Conservation (phyloP, 2,888 invertebrate species). For the Agrotis puta region DNA sequence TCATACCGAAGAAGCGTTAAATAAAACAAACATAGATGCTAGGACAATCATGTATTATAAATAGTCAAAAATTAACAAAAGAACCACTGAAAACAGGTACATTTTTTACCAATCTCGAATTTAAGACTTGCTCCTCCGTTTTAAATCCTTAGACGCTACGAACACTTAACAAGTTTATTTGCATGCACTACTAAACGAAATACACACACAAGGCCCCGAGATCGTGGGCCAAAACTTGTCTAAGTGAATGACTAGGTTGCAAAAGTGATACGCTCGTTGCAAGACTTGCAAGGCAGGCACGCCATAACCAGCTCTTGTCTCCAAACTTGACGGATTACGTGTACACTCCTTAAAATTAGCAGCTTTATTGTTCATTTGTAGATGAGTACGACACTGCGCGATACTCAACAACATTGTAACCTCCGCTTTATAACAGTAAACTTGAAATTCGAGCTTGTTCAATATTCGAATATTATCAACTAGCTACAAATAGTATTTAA, state of each 20-base stretch:
- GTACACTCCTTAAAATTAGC: slow-evolving; percentile 67
- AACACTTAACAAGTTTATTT: slow-evolving; percentile 89
- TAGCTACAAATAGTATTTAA: slow-evolving; percentile 77
- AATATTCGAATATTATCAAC: slow-evolving; percentile 74
- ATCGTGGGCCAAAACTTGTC: slow-evolving; percentile 79
- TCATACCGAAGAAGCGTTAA: slow-evolving; percentile 11
- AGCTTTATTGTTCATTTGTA: slow-evolving; percentile 65
- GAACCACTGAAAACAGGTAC: slow-evolving; percentile 91
- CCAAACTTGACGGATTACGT: slow-evolving; percentile 64
- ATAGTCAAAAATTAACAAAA: slow-evolving; percentile 91
- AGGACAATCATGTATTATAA: slow-evolving; percentile 91
- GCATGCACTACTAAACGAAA: slow-evolving; percentile 88
- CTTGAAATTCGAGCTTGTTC: slow-evolving; percentile 72
- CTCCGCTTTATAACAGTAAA: slow-evolving; percentile 62
- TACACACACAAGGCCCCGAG: slow-evolving; percentile 78
- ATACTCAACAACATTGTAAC: slow-evolving; percentile 42
- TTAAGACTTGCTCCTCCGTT: slow-evolving; percentile 85
- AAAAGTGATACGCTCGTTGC: slow-evolving; percentile 80
- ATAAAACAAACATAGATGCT: slow-evolving; percentile 85
- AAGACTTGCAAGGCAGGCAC: slow-evolving; percentile 74
- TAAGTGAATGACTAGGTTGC: slow-evolving; percentile 90
- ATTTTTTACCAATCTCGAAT: slow-evolving; percentile 89
- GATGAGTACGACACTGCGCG: slow-evolving; percentile 55
- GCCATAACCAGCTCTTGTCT: slow-evolving; percentile 68
- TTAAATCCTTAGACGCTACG: slow-evolving; percentile 89